Base-by-base conservation (phyloP, 2,797 vertebrate genomes). In the Periophthalmus magnuspinnatus region DNA sequence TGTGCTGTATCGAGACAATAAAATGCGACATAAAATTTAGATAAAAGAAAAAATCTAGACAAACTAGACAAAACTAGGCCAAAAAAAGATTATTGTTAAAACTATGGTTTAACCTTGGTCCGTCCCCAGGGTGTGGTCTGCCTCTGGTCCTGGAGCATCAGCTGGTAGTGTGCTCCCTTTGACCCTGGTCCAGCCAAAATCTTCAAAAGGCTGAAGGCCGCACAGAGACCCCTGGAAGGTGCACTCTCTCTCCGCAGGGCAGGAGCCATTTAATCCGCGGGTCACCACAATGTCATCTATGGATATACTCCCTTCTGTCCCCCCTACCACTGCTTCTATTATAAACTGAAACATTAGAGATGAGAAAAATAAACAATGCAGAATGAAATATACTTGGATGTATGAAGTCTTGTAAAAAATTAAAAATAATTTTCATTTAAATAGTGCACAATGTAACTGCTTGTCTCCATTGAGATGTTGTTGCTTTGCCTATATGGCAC, bases 181-280 rank as follows among this genome's bases (percentile, higher is more conserved):
- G 32, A 81, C 83, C 50, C 93, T 85, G n/a, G 56, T 76, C 93
- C 94, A 94, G 79, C 45, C 73, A 67, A 89, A 90, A 64, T 81
- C 11, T 65, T 85, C 70, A 14, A 82, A 69, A 0, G 75, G 64
- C 69, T 69, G 75, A 66, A 94, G 71, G 24, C 93, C 93, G 16
- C 94, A 94, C 33, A 92, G 77, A 59, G 93, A 93, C n/a, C 86
- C 88, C 81, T 94, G 92, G 78, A 94, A 94, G 61, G 91, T 93
- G 84, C 94, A 94, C 79, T 94, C 94, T 62, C 87, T 90, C 81
- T 94, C 94, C 56, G 91, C 75, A 0, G 90, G 90, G 75, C 94
- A 94, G 0, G 84, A 88, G 59, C 85, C 89, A 32, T 68, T 75
- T 50, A 55, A 10, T 57, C 78, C 68, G 57, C 41, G 79, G 38